Conservation (phyloP, 2,113 vertebrate genomes). For the Marmota flaviventris region DNA sequence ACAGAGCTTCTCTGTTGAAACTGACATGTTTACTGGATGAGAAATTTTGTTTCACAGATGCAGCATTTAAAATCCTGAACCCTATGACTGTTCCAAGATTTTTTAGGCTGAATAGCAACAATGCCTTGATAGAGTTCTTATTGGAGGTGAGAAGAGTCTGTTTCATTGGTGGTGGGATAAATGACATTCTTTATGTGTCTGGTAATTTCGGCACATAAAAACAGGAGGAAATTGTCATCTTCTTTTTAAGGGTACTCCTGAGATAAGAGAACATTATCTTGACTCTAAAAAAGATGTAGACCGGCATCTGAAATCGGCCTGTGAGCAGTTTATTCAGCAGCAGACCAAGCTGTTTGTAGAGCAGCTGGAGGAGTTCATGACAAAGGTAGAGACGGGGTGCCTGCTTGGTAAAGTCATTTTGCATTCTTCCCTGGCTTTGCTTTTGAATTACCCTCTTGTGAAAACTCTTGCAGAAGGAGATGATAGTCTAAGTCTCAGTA, state of each 20-base stretch:
- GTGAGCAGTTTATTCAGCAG: conserved; percentile 99
- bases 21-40: conserved; percentile 75
- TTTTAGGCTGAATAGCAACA: conserved; percentile 98
- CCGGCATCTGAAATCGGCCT: conserved; percentile 96
- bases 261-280: conserved; percentile 99
- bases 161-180: conserved; percentile 58
- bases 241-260: conserved; percentile 95
- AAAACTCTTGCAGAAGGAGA: not conserved
- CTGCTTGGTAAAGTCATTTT: not conserved
- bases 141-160: conserved; percentile 92
- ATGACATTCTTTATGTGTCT: conserved; percentile 36
- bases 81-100: conserved; percentile 96
- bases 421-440: not conserved
- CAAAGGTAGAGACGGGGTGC: conserved; percentile 90
- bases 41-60: conserved; percentile 93
- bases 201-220: conserved; percentile 76
- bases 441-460: not conserved
- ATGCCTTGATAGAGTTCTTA: conserved; percentile 98
- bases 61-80: conserved; percentile 99
- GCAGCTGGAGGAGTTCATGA: conserved; percentile 96
- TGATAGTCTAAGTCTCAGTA: not conserved
- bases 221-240: conserved; percentile 75
- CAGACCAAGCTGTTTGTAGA: conserved; percentile 96
- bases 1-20: conserved; percentile 58
- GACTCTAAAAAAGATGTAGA: conserved; percentile 99